Percentiles rank a stretch among this genome's conserved stretches.
phyloP scores from a whole-genome alignment of 2,797 vertebrate species.

The Meriones psammophilus region DNA sequence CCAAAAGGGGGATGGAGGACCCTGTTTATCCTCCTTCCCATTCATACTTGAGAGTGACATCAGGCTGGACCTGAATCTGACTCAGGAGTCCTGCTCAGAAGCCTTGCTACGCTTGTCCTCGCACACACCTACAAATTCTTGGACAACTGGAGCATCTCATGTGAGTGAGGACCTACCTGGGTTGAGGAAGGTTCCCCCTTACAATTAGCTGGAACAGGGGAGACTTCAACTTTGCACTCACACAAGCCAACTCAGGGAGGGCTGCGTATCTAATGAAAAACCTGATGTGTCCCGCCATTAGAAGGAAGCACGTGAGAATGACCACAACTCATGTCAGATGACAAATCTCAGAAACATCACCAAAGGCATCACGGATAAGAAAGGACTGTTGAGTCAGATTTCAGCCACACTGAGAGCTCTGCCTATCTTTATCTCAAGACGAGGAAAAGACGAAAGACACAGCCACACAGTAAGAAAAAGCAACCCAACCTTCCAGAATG shows the following conservation, averaged over 20 bases:
- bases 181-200: neutral
- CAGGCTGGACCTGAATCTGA: neutral
- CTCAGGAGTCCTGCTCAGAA: neutral
- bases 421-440: neutral
- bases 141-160: neutral
- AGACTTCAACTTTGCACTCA: neutral
- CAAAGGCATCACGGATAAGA: rapidly evolving
- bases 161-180: too few species aligned
- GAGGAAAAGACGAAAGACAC: neutral
- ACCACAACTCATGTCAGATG: rapidly evolving
- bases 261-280: too few species aligned
- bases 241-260: neutral
- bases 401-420: neutral
- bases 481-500: neutral
- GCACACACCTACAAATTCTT: neutral
- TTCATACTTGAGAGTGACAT: neutral
- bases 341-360: neutral
- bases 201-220: neutral
- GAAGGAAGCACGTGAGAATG: neutral
- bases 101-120: neutral
- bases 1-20: too few species aligned
- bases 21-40: neutral
- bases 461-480: neutral
- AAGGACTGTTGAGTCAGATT: neutral
- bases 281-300: neutral